Evolutionary conservation across 2,113 vertebrate species (phyloP).

Genomic region (Syngnathus typhle): DNA sequence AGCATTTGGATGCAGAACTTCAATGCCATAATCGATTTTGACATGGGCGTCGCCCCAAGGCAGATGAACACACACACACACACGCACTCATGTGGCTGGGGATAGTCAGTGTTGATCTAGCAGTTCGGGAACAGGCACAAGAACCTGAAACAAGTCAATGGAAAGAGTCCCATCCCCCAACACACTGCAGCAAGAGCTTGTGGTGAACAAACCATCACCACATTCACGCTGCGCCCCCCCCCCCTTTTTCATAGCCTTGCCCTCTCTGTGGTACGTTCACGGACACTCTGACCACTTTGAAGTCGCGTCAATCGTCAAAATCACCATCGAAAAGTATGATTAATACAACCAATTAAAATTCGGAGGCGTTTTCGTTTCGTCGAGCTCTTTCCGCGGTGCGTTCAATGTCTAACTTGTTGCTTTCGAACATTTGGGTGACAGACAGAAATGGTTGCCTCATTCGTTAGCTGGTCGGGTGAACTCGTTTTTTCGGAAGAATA

Average conservation of each 20-base stretch:
- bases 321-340: too few relatives aligned
- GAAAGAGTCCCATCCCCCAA: conserved; percentile 52
- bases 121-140: conserved; percentile 3
- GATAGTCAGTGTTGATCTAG: neutral
- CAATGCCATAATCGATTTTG: neutral
- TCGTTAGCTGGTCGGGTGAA: neutral
- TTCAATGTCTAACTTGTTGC: conserved; percentile 5
- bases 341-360: too few relatives aligned
- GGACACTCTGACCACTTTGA: neutral
- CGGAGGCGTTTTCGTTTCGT: neutral
- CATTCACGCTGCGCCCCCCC: conserved; percentile 11
- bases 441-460: neutral
- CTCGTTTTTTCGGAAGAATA: neutral
- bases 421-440: neutral
- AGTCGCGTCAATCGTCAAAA: neutral
- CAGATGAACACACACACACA: neutral
- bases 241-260: neutral
- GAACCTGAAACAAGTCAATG: conserved; percentile 37
- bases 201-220: conserved; percentile 21
- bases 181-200: conserved; percentile 33
- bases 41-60: neutral
- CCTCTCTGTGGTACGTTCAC: conserved; percentile 3
- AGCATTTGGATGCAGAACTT: neutral
- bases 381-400: neutral
- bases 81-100: neutral